Conservation (phyloP, 2,888 invertebrate species). For the Mythimna pallens region DNA sequence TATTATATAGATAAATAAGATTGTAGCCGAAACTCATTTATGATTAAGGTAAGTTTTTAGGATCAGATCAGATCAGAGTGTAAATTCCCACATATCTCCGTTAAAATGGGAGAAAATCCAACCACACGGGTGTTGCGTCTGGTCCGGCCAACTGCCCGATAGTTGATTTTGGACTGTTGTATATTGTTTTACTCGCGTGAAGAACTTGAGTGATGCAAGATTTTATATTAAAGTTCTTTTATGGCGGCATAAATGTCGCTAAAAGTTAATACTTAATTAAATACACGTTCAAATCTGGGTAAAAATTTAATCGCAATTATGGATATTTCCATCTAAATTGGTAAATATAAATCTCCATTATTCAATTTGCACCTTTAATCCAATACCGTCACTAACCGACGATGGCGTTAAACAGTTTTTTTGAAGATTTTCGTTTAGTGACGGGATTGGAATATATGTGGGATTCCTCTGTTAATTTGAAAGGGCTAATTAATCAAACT, state of each 20-base stretch:
- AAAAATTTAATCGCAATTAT: slow-evolving; percentile 64
- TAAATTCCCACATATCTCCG: too few species aligned
- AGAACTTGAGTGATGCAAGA: too few species aligned
- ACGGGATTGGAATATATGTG: too few species aligned
- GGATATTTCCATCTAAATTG: slow-evolving; percentile 47
- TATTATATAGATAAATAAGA: not conserved
- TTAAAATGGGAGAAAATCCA: too few species aligned
- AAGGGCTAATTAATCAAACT: slow-evolving; percentile 64
- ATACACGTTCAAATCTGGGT: slow-evolving; percentile 18
- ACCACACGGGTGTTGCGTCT: too few species aligned
- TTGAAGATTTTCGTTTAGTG: too few species aligned
- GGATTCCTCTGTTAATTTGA: slow-evolving; percentile 66
- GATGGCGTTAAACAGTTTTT: too few species aligned
- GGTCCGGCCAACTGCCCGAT: too few species aligned
- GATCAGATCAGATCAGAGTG: not conserved
- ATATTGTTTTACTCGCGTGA: too few species aligned
- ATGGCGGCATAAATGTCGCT: too few species aligned
- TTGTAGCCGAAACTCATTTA: not conserved
- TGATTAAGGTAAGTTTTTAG: slow-evolving; percentile 1
- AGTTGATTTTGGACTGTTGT: too few species aligned
- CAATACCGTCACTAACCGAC: not conserved
- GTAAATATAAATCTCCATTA: slow-evolving; percentile 63
- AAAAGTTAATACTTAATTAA: slow-evolving; percentile 1
- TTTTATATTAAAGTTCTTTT: too few species aligned
- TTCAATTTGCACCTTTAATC: slow-evolving; percentile 58